Evolutionary conservation across 1,140 invertebrate genomes (phyloP), one percentile per base, ranked within the genome.

Genomic region (Monochamus saltuarius): DNA sequence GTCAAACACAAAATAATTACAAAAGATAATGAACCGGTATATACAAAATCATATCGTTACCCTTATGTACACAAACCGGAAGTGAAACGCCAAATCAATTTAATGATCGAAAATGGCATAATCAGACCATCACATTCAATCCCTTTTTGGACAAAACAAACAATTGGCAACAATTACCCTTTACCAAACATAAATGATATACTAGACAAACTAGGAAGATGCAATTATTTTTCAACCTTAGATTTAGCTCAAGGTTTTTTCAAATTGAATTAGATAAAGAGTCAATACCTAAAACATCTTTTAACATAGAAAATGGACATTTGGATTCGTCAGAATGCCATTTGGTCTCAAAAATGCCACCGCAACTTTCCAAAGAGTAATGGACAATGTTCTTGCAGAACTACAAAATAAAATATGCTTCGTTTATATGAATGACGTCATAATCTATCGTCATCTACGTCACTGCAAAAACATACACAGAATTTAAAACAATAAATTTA

Each of bases 121-220:
- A 68, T 68, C 7, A 16, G 22, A 45, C 34, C 37, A 13, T 52
- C 50, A 0, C 13, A 66, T 54, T 78, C 11, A 79, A 78, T 60
- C n/a, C n/a, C n/a, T n/a, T n/a, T n/a, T n/a, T n/a, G n/a, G n/a
- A n/a, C 57, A 73, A 10, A 54, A 65, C 22, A 29, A 22, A 76
- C 75, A 1, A 63, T 76, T 9, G 59, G 42, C 9, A 73, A 77
- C 49, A 49, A 14, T 17, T 84, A 75, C 67, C 83, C 83, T 0
- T 57, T 85, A 6, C 83, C 82, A 4, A 68, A 75, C 29, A 81
- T 84, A 9, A 72, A 75, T 14, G 77, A 80, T 7, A 78, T 83
- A n/a, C 71, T 76, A 10, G 73, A 80, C 9, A 42, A 42, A 42
- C 10, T 42, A 42, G 39, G n/a, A 13, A 6, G 64, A 7, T 45